Evolutionary conservation across 2,797 vertebrate species (phyloP).

Genomic region (Sebastes jordani): DNA sequence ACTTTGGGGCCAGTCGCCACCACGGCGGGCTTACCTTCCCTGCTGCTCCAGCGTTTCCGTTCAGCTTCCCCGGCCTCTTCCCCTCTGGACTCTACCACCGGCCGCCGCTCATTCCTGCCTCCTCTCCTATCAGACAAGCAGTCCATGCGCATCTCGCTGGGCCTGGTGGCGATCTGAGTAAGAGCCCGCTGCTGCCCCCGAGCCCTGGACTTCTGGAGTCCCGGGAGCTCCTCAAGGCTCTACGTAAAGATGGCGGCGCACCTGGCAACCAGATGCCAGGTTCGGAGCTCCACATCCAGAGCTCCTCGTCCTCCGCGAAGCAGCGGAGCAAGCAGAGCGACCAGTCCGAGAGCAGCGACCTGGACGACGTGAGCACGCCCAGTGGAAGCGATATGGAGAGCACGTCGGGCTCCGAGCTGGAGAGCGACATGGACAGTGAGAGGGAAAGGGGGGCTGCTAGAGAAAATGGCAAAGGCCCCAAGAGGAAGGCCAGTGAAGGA

Average conservation of each 20-base stretch:
- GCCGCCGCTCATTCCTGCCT: slow-evolving; percentile 91
- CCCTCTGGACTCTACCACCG: slow-evolving; percentile 98
- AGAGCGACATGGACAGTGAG: slow-evolving; percentile 98
- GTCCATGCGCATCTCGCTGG: slow-evolving; percentile 77
- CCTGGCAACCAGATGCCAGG: slow-evolving; percentile 85
- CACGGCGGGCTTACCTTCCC: slow-evolving; percentile 97
- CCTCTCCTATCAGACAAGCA: slow-evolving; percentile 91
- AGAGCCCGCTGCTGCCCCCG: slow-evolving; percentile 91
- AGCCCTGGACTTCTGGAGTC: slow-evolving; percentile 91
- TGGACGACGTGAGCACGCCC: slow-evolving; percentile 97
- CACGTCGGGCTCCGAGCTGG: slow-evolving; percentile 98
- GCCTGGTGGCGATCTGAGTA: slow-evolving; percentile 77
- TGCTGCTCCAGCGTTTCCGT: slow-evolving; percentile 94
- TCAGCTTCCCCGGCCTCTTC: slow-evolving; percentile 98
- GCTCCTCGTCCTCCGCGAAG: slow-evolving; percentile 84
- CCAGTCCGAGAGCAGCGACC: slow-evolving; percentile 97
- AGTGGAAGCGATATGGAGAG: slow-evolving; percentile 98
- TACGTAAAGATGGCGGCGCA: slow-evolving; percentile 88
- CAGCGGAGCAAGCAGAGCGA: slow-evolving; percentile 94
- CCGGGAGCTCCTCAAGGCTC: slow-evolving; percentile 93
- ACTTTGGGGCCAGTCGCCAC: slow-evolving; percentile 97
- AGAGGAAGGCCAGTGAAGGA: slow-evolving; percentile 88
- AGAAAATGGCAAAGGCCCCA: slow-evolving; percentile 95
- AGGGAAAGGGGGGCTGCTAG: slow-evolving; percentile 91
- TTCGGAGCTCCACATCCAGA: slow-evolving; percentile 85